Base-by-base conservation (phyloP, 2,113 vertebrate genomes). In the Ochotona princeps region DNA sequence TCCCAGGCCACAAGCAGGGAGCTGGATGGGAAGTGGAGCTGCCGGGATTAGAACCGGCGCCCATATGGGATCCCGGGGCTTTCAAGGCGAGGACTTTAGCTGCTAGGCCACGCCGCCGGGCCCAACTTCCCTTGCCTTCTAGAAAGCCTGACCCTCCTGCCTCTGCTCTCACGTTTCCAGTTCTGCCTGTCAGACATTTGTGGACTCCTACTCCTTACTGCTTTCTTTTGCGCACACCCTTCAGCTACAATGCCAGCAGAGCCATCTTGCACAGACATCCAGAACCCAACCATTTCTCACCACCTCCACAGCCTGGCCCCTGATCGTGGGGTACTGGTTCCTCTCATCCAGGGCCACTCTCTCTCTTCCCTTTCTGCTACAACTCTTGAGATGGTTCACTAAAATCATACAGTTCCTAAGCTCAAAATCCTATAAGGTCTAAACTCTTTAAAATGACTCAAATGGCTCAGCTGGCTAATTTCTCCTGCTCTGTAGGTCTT, bases 401-500 rank as follows among this genome's bases (percentile, higher is more conserved):
- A 66, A 91, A 25, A 84, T 44, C 61, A 67, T 74, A 12, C 9
- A 26, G 57, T 30, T 90, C 54, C 26, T 82, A 63, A 91, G 47
- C 14, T 54, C n/a, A 67, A 89, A 82, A 81, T 86, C 14, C 8
- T 79, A 18, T 30, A 88, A 87, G 76, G 23, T 35, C n/a, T 86
- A 76, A 85, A 82, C 54, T 89, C 66, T 86, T 89, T 82, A 38
- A 82, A 66, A 67, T 91, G 28, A 78, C 44, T 75, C 38, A 82
- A 4, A 44, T 44, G 38, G 3, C 38, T 44, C 38, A 44, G 38
- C 38, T 44, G 38, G 4, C 38, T 44, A 44, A 44, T 44, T 44
- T 44, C 38, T 44, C 38, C 6, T 44, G 38, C 38, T 4, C 38
- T 44, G 38, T 44, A 44, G 3, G 38, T 44, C 38, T 44, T 44